These are phyloP conservation scores for Phenacoccus solenopsis DNA, from an alignment of 1,140 invertebrate species.

Conservation along the genomic window DNA sequence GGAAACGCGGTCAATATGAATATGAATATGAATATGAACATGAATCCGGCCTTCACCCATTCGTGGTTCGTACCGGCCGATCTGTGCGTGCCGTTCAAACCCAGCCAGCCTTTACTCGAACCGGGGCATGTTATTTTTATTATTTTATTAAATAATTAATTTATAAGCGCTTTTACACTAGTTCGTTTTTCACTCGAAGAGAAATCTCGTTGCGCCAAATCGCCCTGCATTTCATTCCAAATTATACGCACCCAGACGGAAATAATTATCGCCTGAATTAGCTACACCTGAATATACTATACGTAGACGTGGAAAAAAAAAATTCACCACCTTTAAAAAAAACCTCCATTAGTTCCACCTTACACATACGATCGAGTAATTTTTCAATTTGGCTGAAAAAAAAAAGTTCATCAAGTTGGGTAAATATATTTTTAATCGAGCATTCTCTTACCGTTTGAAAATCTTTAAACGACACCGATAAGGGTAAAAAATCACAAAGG, in stretches of 20 bases:
- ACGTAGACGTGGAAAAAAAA: too few species aligned
- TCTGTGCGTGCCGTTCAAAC: slow-evolving; percentile 68
- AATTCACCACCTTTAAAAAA: too few species aligned
- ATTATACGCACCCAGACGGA: too few species aligned
- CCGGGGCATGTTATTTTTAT: slow-evolving; percentile 70
- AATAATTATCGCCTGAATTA: too few species aligned
- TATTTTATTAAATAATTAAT: too few species aligned
- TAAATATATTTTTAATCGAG: background rate
- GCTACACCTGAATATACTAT: too few species aligned
- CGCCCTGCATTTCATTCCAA: too few species aligned
- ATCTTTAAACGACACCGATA: background rate
- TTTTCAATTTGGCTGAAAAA: background rate
- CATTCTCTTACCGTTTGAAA: background rate
- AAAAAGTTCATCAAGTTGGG: background rate
- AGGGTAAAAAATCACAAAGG: slow-evolving; percentile 4
- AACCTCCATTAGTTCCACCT: background rate
- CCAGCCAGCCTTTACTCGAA: slow-evolving; percentile 61
- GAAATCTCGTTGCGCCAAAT: too few species aligned
- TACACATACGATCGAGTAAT: background rate
- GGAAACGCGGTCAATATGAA: slow-evolving; percentile 30
- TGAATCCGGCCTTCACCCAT: slow-evolving; percentile 52
- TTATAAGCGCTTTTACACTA: too few species aligned
- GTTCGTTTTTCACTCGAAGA: too few species aligned
- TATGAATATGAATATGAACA: slow-evolving; percentile 13
- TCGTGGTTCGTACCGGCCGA: slow-evolving; percentile 87